phyloP scores from a whole-genome alignment of 2,888 invertebrate species.

The Eupithecia subfuscata region DNA sequence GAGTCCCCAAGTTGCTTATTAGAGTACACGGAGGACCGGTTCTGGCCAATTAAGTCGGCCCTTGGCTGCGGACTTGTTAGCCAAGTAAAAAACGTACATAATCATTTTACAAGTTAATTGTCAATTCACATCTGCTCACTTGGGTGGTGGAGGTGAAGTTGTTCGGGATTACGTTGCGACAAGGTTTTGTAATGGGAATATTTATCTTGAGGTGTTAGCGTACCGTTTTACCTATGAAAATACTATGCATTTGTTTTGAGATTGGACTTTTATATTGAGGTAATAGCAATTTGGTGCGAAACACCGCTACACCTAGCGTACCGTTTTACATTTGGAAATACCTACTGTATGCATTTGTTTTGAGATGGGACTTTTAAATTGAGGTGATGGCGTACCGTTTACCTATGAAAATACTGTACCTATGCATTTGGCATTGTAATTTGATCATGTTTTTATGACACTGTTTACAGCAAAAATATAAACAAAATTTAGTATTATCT shows the following conservation, averaged over 20 bases:
- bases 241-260: background rate
- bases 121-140: constrained; percentile 47
- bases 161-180: constrained; percentile 3
- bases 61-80: constrained; percentile 43
- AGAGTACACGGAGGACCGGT: constrained; percentile 32
- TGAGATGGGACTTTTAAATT: background rate
- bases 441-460: background rate
- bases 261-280: no score
- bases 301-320: no score
- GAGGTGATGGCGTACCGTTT: background rate
- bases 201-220: background rate
- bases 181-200: background rate
- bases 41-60: constrained; percentile 46
- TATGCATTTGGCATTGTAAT: background rate
- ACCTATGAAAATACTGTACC: background rate
- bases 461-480: background rate
- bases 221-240: background rate
- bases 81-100: constrained; percentile 44
- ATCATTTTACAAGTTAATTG: constrained; percentile 48
- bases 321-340: background rate
- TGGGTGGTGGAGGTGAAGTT: constrained; percentile 19
- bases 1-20: constrained; percentile 29
- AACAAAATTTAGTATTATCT: background rate
- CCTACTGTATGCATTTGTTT: background rate
- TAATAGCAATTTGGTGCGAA: no score